A percentile compares a stretch with the other conserved stretches of the same genome.
Evolutionary conservation across 1,140 invertebrate species (phyloP).

Genomic region (Heliconius nattereri): DNA sequence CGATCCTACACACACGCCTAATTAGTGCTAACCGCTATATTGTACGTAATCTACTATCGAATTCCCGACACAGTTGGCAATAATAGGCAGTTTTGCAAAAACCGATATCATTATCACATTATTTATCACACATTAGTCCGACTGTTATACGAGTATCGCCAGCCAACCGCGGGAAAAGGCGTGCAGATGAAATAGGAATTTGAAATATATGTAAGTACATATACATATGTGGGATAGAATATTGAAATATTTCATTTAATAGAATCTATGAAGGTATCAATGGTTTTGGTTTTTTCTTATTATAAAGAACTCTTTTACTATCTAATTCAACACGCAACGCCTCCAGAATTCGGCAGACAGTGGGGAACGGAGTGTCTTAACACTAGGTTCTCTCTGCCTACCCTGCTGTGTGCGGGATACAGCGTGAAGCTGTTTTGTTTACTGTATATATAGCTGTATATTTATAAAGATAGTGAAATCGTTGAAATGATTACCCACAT

Average conservation of each 20-base stretch:
- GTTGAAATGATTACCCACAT: too few species aligned
- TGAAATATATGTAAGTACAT: background rate
- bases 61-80: constrained; percentile 32
- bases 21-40: constrained; percentile 23
- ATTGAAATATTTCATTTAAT: background rate
- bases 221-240: background rate
- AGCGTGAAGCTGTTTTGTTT: too few species aligned
- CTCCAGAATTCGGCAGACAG: too few species aligned
- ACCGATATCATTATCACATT: constrained; percentile 22
- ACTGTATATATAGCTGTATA: too few species aligned
- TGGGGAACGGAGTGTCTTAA: too few species aligned
- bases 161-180: background rate
- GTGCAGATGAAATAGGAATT: background rate
- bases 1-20: constrained; percentile 21
- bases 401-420: too few species aligned
- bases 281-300: too few species aligned
- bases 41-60: constrained; percentile 16
- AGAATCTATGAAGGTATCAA: too few species aligned
- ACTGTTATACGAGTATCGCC: background rate
- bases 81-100: constrained; percentile 32
- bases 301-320: too few species aligned
- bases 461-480: too few species aligned
- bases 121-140: constrained; percentile 18
- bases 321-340: too few species aligned
- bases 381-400: too few species aligned